Evolutionary conservation across 2,797 vertebrate genomes (phyloP).

Genomic region (Catamblyrhynchus diadema): DNA sequence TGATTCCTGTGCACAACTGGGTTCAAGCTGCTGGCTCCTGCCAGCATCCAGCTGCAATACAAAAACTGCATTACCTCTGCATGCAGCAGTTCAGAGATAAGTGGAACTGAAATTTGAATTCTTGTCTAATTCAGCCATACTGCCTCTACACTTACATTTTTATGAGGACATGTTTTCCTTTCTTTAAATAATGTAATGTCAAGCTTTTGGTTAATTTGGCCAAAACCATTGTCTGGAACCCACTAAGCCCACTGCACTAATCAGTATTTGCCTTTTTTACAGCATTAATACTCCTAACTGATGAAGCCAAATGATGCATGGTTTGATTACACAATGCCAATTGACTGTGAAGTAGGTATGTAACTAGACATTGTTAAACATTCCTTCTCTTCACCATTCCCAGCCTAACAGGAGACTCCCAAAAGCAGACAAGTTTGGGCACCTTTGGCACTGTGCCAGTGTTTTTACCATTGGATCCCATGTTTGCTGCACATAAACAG

Average conservation of each 20-base stretch:
- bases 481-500: background rate
- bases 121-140: background rate
- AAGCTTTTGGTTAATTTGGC: background rate
- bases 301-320: background rate
- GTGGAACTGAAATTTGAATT: accelerated
- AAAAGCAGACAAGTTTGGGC: background rate
- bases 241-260: background rate
- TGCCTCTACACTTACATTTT: background rate
- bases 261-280: background rate
- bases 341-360: background rate
- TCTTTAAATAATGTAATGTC: background rate
- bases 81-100: background rate
- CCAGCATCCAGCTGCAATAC: background rate
- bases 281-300: background rate
- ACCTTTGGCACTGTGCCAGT: background rate
- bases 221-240: background rate
- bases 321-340: background rate
- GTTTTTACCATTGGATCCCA: background rate
- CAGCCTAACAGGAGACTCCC: background rate
- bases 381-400: background rate
- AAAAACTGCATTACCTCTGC: background rate
- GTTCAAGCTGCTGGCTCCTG: background rate
- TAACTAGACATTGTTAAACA: background rate
- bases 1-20: background rate
- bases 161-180: background rate